Conservation (phyloP, 64 coral and sea anemone species). For the Trachythela sp. region DNA sequence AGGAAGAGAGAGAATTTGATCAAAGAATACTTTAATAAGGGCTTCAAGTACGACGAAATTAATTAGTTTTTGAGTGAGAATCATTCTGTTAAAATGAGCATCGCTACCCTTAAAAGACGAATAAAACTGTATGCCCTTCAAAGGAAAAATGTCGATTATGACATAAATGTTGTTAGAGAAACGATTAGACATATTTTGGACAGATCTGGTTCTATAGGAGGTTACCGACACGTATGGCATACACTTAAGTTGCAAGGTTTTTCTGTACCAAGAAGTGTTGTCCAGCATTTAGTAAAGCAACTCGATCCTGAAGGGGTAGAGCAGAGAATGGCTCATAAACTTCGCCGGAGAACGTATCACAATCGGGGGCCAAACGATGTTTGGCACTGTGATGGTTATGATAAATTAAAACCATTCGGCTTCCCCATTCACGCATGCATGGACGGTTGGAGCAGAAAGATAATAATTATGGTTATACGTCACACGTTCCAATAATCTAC, state of each 20-base stretch:
- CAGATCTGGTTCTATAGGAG: neutral
- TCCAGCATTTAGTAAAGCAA: neutral
- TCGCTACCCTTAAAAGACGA: neutral
- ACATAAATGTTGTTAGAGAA: neutral
- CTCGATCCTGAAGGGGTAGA: neutral
- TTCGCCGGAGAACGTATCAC: neutral
- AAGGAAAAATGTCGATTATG: neutral
- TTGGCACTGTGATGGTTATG: neutral
- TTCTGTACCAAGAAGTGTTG: neutral
- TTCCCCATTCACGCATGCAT: constrained; percentile 15
- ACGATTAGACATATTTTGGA: neutral
- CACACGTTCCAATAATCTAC: neutral
- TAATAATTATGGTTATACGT: constrained; percentile 1
- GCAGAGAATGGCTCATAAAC: neutral
- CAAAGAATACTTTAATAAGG: neutral
- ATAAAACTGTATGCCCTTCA: neutral
- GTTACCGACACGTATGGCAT: neutral
- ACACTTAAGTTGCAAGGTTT: neutral
- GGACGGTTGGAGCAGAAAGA: constrained; percentile 6
- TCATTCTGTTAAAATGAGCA: neutral
- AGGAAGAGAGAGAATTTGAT: neutral
- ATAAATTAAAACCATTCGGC: constrained; percentile 10
- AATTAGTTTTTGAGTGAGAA: neutral
- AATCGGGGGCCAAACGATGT: neutral
- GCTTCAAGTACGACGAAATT: neutral